Percentiles rank a stretch among this genome's conserved stretches.
phyloP scores from a whole-genome alignment of 2,797 vertebrate species.

The Craterocephalus amniculus region DNA sequence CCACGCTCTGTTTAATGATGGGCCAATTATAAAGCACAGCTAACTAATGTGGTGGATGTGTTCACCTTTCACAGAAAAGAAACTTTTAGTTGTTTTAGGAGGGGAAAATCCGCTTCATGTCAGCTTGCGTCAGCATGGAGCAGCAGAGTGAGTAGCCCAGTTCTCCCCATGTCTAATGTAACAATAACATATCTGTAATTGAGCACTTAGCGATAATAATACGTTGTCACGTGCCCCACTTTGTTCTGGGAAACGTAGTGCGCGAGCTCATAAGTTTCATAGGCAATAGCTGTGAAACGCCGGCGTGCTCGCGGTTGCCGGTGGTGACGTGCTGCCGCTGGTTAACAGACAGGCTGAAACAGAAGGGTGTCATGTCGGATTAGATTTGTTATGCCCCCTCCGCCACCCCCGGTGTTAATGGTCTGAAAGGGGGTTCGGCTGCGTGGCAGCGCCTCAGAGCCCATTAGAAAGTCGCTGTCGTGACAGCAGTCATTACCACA shows the following conservation, averaged over 20 bases:
- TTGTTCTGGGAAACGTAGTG: background rate
- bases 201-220: constrained; percentile 19
- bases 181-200: constrained; percentile 8
- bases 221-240: constrained; percentile 14
- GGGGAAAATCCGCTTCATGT: background rate
- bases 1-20: background rate
- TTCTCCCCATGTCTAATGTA: background rate
- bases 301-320: constrained; percentile 6
- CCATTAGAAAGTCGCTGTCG: constrained; percentile 88
- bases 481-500: constrained; percentile 88
- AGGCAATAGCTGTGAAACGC: constrained; percentile 17
- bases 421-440: constrained; percentile 77
- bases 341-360: constrained; percentile 82
- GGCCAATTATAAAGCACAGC: background rate
- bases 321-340: constrained; percentile 11
- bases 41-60: background rate
- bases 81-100: background rate
- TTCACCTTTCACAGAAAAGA: background rate
- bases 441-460: constrained; percentile 86
- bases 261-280: constrained; percentile 14
- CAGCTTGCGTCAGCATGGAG: background rate
- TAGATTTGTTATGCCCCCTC: constrained; percentile 83
- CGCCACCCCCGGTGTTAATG: constrained; percentile 84
- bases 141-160: background rate
- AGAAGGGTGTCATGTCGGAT: constrained; percentile 90